Conservation (phyloP, 2,888 invertebrate genomes). For the Caenorhabditis japonica region DNA sequence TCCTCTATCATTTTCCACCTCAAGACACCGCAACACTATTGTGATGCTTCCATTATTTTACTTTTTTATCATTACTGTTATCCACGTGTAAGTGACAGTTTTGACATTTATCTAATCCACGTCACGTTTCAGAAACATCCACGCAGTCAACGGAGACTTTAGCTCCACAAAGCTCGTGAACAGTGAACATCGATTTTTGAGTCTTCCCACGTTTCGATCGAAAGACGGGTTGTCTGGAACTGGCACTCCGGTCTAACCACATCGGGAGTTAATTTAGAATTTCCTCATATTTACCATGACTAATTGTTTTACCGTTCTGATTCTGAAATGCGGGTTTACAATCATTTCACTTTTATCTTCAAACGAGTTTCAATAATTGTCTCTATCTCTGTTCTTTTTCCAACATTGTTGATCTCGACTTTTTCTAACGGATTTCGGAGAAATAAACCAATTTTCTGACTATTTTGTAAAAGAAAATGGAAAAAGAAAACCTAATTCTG, state of each 20-base stretch:
- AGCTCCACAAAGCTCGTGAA: conserved; percentile 30
- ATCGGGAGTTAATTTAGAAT: background rate
- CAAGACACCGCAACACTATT: background rate
- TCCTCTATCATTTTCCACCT: background rate
- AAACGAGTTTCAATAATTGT: conserved; percentile 36
- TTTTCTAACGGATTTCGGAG: background rate
- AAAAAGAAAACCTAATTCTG: too few species aligned
- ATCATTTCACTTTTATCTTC: conserved; percentile 42
- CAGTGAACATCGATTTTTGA: conserved; percentile 26
- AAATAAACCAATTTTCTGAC: conserved; percentile 7
- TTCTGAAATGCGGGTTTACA: conserved; percentile 24
- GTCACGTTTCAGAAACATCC: conserved; percentile 33
- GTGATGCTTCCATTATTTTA: background rate
- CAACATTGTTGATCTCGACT: conserved; percentile 20
- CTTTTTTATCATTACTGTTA: background rate
- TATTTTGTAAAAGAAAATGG: too few species aligned
- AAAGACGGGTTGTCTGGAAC: conserved; percentile 21
- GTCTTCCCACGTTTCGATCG: conserved; percentile 36
- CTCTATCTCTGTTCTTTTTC: conserved; percentile 11
- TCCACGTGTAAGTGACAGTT: background rate
- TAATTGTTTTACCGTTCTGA: conserved; percentile 5
- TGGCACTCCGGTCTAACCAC: conserved; percentile 33
- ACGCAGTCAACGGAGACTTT: conserved; percentile 38
- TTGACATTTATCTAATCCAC: background rate
- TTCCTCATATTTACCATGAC: background rate